Evolutionary conservation across 2,888 invertebrate genomes (phyloP).

Genomic region (Philhelius pedissequus): DNA sequence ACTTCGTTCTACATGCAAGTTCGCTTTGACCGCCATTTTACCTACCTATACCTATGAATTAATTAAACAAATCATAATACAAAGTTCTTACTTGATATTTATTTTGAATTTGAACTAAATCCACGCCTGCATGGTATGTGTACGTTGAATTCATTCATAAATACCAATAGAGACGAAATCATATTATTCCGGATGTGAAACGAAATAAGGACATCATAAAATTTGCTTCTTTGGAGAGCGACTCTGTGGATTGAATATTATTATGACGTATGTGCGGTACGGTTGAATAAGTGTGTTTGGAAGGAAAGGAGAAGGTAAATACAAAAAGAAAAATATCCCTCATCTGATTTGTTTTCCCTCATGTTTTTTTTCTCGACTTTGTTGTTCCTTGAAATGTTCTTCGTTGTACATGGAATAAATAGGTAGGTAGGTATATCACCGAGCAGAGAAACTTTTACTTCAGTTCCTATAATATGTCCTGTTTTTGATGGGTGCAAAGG

Average conservation of each 20-base stretch:
- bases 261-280: conserved; percentile 16
- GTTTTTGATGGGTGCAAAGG: neutral
- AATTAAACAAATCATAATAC: too few species aligned
- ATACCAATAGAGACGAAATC: conserved; percentile 65
- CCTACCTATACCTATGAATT: too few species aligned
- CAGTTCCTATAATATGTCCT: conserved; percentile 11
- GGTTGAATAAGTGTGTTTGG: neutral
- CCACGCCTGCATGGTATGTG: neutral
- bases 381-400: neutral
- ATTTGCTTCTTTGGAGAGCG: conserved; percentile 53
- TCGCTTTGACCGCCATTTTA: too few species aligned
- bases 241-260: conserved; percentile 60
- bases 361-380: neutral
- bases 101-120: neutral
- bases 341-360: conserved; percentile 56
- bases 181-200: conserved; percentile 67
- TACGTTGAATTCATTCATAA: conserved; percentile 25
- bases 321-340: conserved; percentile 6
- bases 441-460: conserved; percentile 15
- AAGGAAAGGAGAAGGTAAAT: neutral
- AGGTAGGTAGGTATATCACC: too few species aligned
- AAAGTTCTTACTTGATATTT: too few species aligned
- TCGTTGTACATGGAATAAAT: too few species aligned
- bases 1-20: too few species aligned
- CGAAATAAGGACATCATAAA: conserved; percentile 68